Evolutionary conservation across 2,888 invertebrate genomes (phyloP).

Genomic region (Polyploca ridens): DNA sequence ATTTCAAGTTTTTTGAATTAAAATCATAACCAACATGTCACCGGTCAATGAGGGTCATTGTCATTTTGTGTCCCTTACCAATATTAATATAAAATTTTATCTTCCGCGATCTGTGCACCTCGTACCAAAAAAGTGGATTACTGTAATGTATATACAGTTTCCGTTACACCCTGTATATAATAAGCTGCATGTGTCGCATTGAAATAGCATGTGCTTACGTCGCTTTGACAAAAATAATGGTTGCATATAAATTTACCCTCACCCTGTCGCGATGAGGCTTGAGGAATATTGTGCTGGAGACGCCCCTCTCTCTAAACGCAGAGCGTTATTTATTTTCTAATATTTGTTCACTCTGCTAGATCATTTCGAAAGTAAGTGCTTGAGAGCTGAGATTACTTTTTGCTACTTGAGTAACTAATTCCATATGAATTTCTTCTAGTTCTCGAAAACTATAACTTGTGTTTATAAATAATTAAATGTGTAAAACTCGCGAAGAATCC

Average conservation of each 20-base stretch:
- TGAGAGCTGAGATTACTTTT: constrained; percentile 30
- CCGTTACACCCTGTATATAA: no score
- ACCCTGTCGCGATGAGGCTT: constrained; percentile 36
- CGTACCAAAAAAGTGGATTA: no score
- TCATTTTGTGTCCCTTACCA: no score
- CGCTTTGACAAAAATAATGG: constrained; percentile 57
- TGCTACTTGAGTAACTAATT: constrained; percentile 15
- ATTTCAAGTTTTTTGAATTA: no score
- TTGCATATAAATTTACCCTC: constrained; percentile 52
- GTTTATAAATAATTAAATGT: neutral
- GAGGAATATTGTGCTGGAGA: constrained; percentile 37
- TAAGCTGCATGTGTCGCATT: constrained; percentile 39
- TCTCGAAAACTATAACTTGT: no score
- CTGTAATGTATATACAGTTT: no score
- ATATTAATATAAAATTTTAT: no score
- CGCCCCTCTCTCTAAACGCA: constrained; percentile 43
- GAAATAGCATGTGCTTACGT: constrained; percentile 36
- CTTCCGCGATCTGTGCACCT: no score
- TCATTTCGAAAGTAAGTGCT: constrained; percentile 41
- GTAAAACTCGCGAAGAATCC: neutral
- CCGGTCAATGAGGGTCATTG: no score
- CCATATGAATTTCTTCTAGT: no score
- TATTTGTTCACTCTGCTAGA: constrained; percentile 60
- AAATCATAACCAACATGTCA: no score
- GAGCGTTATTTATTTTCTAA: constrained; percentile 64